Base-by-base conservation (phyloP, 2,888 invertebrate genomes). In the Scaptomyza caliginosa region DNA sequence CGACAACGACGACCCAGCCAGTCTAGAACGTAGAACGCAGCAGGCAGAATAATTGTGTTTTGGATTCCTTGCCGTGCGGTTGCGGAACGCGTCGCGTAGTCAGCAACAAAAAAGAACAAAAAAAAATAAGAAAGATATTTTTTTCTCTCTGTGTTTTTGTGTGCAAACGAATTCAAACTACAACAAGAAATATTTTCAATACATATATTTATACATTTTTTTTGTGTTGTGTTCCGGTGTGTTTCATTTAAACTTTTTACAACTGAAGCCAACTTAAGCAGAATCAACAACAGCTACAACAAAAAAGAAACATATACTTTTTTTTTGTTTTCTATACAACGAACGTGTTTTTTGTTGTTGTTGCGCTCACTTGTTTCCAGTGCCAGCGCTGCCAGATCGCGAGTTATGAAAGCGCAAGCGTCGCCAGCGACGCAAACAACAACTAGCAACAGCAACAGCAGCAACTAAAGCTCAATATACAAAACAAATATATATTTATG, bases 31-130 rank as follows among this genome's bases (percentile, higher is more conserved):
- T 88, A 90, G 89, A 90, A 90, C 89, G 88, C 70, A 77, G 73
- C 86, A 74, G 74, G 82, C 86, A 88, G 89, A 89, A 90, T 90
- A 90, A 90, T 90, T 90, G 89, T 89, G 86, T 85, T 90, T 90
- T 90, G 83, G 88, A 88, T 89, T 90, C 82, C 87, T 88, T 89
- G 86, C 88, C 87, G 90, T 89, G 86, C 89, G 85, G 89, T 72
- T 88, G 88, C 88, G 85, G 88, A 83, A 79, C 85, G 82, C 85
- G 85, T 67, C 75, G 71, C 79, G 80, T 69, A 67, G 73, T 62
- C 74, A 65, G 58, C 34, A 66, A 26, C 49, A 45, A 39, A 38
- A 69, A 60, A 30, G 43, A 17, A 21, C 57, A 57, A 54, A 32
- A 16, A 63, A 24, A 42, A 40, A 40, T 43, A 32, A 46, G 19